Evolutionary conservation across 2,797 vertebrate species (phyloP).

Genomic region (Smutsia temminckii): DNA sequence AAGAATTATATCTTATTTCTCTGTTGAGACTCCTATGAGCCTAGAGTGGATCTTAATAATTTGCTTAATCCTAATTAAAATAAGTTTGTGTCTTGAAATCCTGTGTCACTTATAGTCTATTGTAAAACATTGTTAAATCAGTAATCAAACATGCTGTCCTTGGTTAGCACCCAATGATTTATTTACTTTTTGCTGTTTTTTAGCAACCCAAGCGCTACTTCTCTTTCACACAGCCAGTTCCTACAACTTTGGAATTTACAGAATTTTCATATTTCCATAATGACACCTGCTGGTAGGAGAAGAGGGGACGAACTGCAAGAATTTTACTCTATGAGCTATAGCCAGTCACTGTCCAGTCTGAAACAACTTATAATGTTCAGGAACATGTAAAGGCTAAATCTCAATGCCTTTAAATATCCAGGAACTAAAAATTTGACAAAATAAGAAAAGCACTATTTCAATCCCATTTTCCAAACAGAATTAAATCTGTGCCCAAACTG

Average conservation of each 20-base stretch:
- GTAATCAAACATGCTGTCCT: slow-evolving; percentile 6
- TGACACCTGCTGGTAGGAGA: slow-evolving; percentile 87
- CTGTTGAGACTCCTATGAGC: not conserved
- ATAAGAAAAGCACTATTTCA: slow-evolving; percentile 14
- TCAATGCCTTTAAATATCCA: slow-evolving; percentile 29
- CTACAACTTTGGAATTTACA: slow-evolving; percentile 77
- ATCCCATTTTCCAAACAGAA: slow-evolving; percentile 51
- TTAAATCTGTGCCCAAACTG: slow-evolving; percentile 50
- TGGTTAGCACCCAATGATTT: slow-evolving; percentile 29
- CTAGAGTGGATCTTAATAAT: slow-evolving; percentile 9
- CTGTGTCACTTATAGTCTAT: not conserved
- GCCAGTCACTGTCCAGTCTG: slow-evolving; percentile 36
- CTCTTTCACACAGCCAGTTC: slow-evolving; percentile 76
- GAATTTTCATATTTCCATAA: slow-evolving; percentile 88
- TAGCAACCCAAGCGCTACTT: slow-evolving; percentile 49
- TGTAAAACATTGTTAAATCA: slow-evolving; percentile 17
- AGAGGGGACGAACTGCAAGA: slow-evolving; percentile 81
- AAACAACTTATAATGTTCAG: slow-evolving; percentile 43
- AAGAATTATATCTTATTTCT: slow-evolving; percentile 48
- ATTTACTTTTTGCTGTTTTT: slow-evolving; percentile 53
- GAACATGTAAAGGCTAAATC: not conserved
- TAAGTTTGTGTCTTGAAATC: slow-evolving; percentile 33
- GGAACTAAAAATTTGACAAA: slow-evolving; percentile 45
- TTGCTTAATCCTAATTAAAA: slow-evolving; percentile 49
- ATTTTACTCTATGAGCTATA: slow-evolving; percentile 68